phyloP scores from a whole-genome alignment of 2,888 invertebrate species.

The Leucophora obtusa region DNA sequence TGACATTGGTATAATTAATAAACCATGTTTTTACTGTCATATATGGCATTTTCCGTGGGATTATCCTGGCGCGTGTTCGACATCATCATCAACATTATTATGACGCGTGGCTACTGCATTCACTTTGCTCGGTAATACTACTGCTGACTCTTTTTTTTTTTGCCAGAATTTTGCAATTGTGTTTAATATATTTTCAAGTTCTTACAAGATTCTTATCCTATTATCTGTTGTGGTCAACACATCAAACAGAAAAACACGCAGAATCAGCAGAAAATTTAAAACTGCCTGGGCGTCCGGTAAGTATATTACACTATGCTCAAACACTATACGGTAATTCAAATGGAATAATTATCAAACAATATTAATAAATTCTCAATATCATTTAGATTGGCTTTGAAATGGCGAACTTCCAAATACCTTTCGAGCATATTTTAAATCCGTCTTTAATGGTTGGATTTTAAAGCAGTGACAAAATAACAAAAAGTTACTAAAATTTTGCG shows the following conservation, averaged over 20 bases:
- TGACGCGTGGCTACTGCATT: slow-evolving; percentile 61
- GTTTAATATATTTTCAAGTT: slow-evolving; percentile 35
- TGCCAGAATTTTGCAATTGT: slow-evolving; percentile 37
- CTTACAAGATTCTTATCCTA: slow-evolving; percentile 59
- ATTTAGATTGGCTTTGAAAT: background rate
- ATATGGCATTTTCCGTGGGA: slow-evolving; percentile 63
- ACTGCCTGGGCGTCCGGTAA: slow-evolving; percentile 45
- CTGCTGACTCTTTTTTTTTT: slow-evolving; percentile 4
- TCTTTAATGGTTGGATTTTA: background rate
- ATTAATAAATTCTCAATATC: too few relatives aligned
- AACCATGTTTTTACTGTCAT: slow-evolving; percentile 62
- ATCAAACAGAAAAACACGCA: slow-evolving; percentile 38
- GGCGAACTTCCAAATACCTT: background rate
- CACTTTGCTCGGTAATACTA: slow-evolving; percentile 11
- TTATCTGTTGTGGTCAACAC: slow-evolving; percentile 50
- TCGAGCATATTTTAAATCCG: background rate
- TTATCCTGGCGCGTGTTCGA: slow-evolving; percentile 63
- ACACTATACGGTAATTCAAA: background rate
- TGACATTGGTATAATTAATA: slow-evolving; percentile 60
- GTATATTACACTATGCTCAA: background rate
- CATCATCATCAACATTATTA: slow-evolving; percentile 64
- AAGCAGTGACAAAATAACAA: background rate
- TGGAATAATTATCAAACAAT: background rate
- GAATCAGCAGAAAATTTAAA: slow-evolving; percentile 12
- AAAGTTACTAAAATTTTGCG: slow-evolving; percentile 38